phyloP scores from a whole-genome alignment of 2,888 invertebrate species.

The Axea sp. region DNA sequence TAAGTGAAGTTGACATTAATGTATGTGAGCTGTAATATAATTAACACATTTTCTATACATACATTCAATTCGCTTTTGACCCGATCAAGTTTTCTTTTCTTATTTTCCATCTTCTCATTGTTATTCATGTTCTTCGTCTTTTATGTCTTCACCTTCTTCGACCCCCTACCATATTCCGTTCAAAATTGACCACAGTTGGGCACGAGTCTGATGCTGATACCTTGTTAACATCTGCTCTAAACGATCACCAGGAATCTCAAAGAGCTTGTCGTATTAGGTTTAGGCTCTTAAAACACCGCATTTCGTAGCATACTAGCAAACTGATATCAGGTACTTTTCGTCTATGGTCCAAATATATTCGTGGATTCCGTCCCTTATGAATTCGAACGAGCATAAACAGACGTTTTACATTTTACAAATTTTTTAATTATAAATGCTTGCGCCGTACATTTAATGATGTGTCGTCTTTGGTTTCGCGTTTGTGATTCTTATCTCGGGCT shows the following conservation, averaged over 20 bases:
- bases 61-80: constrained; percentile 59
- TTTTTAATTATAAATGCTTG: constrained; percentile 51
- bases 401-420: constrained; percentile 48
- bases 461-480: constrained; percentile 1
- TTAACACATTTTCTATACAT: constrained; percentile 41
- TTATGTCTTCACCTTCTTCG: constrained; percentile 61
- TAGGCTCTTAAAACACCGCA: constrained; percentile 57
- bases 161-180: constrained; percentile 62
- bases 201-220: constrained; percentile 76
- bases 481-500: constrained; percentile 23
- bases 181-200: constrained; percentile 68
- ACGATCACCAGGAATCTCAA: constrained; percentile 77
- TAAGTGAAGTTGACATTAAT: constrained; percentile 27
- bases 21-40: constrained; percentile 35
- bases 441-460: constrained; percentile 18
- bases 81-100: constrained; percentile 60
- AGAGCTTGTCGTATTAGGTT: constrained; percentile 77
- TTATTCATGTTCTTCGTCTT: constrained; percentile 62
- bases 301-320: constrained; percentile 53
- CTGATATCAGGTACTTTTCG: constrained; percentile 56
- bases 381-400: constrained; percentile 25
- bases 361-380: constrained; percentile 28
- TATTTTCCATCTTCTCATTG: constrained; percentile 66
- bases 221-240: constrained; percentile 78
- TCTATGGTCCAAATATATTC: constrained; percentile 29